Evolutionary conservation across 2,797 vertebrate species (phyloP).

Genomic region (Diplodus sargus): DNA sequence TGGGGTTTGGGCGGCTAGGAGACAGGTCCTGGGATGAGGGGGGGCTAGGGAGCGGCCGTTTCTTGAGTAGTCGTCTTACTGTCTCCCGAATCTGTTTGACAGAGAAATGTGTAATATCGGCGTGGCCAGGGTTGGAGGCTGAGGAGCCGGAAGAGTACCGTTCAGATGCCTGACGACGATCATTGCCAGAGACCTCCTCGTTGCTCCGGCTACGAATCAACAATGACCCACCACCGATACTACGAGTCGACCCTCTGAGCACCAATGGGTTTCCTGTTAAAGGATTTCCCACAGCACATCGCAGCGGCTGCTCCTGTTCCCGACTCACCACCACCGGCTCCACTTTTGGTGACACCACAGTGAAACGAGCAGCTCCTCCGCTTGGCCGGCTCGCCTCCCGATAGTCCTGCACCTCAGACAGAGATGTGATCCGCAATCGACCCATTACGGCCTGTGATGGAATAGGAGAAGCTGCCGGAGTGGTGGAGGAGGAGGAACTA

Average conservation of each 20-base stretch:
- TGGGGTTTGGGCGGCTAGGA: conserved; percentile 58
- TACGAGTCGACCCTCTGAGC: conserved; percentile 56
- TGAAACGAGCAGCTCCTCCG: conserved; percentile 71
- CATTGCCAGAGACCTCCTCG: conserved; percentile 81
- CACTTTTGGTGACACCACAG: conserved; percentile 68
- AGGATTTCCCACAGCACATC: conserved; percentile 66
- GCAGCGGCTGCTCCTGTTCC: conserved; percentile 81
- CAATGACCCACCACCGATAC: conserved; percentile 48
- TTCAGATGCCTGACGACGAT: conserved; percentile 66
- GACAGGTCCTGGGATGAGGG: conserved; percentile 75
- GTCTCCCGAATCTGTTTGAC: conserved; percentile 88
- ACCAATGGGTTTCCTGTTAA: conserved; percentile 48
- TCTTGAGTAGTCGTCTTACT: conserved; percentile 88
- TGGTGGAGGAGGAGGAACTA: conserved; percentile 44
- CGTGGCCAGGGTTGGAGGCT: conserved; percentile 51
- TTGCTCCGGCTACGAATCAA: conserved; percentile 86
- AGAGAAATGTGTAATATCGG: conserved; percentile 86
- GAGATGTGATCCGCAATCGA: conserved; percentile 81
- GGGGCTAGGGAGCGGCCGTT: conserved; percentile 77
- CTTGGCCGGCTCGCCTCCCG: conserved; percentile 87
- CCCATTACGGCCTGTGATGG: conserved; percentile 76
- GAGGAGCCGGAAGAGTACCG: conserved; percentile 76
- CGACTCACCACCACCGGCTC: conserved; percentile 72
- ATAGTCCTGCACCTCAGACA: conserved; percentile 90
- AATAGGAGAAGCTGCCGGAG: conserved; percentile 39